Evolutionary conservation across 2,113 vertebrate species (phyloP), one percentile per base, ranked within the genome.

Genomic region (Prionailurus bengalensis): DNA sequence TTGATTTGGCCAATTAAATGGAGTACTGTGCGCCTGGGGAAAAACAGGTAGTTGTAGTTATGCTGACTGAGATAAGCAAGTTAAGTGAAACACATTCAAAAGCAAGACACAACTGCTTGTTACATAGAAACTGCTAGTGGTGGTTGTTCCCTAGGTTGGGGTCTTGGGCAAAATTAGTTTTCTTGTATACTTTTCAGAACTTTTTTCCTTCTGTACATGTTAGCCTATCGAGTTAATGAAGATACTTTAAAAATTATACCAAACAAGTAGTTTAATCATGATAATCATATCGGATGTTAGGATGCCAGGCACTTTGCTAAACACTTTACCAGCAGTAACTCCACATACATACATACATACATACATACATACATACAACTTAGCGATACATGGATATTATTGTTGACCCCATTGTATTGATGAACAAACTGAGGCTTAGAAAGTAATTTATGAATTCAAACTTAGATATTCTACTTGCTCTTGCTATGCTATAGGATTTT

Each of bases 401-500:
- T 70, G 3, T 79, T 91, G 70, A 79, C 33, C 7, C 88, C 27
- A 17, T 68, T 80, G 53, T 85, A 29, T 55, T 91, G 63, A 74
- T 85, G 51, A 92, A 78, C 33, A 84, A 94, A 97, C 61, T 81
- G 51, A 95, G 11, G 13, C 42, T 96, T 82, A 79, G 42, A 86
- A 76, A 76, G 12, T 94, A 58, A 61, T 92, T 73, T 74, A 51
- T 66, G 92, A 93, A 51, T 93, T 80, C 61, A 90, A 3, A 89
- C 63, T 53, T 61, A n/a, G 6, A 3, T 66, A 17, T 78, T 71
- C 71, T 12, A 0, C 7, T 83, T 36, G 36, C 17, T 82, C 14
- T 92, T 82, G 36, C 73, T 73, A 0, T 92, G 23, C 73, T 82
- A 42, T 33, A 51, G 29, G 21, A 17, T 88, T 92, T 92, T 95